Percentiles rank a stretch among this genome's conserved stretches.
Evolutionary conservation across 2,113 vertebrate species (phyloP).

Genomic region (Eonycteris spelaea): DNA sequence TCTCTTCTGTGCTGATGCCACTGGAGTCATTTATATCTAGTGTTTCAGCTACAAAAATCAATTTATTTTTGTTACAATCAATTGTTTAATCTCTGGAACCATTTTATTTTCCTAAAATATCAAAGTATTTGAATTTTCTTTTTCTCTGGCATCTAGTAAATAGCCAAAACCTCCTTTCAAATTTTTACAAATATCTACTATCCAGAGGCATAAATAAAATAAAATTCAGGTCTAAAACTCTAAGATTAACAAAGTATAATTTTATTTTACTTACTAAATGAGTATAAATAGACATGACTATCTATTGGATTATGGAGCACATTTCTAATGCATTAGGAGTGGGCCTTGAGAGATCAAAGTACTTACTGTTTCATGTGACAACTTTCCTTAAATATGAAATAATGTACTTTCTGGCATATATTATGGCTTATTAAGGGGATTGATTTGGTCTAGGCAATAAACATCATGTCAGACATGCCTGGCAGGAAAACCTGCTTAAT

Average conservation of each 20-base stretch:
- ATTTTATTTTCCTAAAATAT: conserved; percentile 17
- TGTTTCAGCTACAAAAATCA: not conserved
- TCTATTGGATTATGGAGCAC: conserved; percentile 58
- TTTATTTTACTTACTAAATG: conserved; percentile 62
- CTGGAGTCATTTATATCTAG: not conserved
- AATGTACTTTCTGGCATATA: conserved; percentile 81
- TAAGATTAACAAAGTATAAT: conserved; percentile 44
- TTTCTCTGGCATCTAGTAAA: conserved; percentile 44
- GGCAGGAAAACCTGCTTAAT: conserved; percentile 85
- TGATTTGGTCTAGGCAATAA: conserved; percentile 86
- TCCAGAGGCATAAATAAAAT: conserved; percentile 26
- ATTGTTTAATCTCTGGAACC: not conserved
- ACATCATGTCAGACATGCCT: conserved; percentile 85
- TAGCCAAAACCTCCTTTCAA: conserved; percentile 21
- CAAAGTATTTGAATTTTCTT: conserved; percentile 36
- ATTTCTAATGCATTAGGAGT: conserved; percentile 62
- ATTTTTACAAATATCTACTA: not conserved
- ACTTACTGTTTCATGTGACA: conserved; percentile 80
- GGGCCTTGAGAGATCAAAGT: conserved; percentile 81
- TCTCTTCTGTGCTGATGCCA: not conserved
- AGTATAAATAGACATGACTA: conserved; percentile 57
- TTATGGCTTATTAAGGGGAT: conserved; percentile 82
- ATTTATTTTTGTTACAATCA: not conserved
- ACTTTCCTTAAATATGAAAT: conserved; percentile 81
- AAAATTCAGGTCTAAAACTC: conserved; percentile 37